Evolutionary conservation across 2,888 invertebrate species (phyloP).

Genomic region (Idaea aversata): DNA sequence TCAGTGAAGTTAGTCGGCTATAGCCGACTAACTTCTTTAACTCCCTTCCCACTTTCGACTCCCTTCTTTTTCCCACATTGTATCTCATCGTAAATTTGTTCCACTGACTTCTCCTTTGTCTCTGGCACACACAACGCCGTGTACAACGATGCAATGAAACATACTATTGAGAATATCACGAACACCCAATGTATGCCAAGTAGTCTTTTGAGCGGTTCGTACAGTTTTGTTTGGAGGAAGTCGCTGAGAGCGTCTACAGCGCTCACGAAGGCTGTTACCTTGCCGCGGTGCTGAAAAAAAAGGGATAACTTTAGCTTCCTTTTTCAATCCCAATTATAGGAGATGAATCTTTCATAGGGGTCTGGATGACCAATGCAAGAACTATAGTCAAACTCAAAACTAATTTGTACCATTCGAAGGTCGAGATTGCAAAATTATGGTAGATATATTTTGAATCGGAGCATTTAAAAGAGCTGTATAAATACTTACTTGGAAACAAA

Average conservation of each 20-base stretch:
- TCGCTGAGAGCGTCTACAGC: conserved; percentile 68
- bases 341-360: too few relatives aligned
- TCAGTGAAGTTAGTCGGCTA: conserved; percentile 26
- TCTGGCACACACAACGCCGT: conserved; percentile 72
- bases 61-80: conserved; percentile 62
- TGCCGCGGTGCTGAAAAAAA: conserved; percentile 65
- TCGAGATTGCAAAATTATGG: neutral
- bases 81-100: conserved; percentile 66
- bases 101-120: conserved; percentile 65
- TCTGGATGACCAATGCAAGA: too few relatives aligned
- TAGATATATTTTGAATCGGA: neutral
- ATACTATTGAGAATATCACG: conserved; percentile 67
- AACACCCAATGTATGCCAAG: conserved; percentile 75
- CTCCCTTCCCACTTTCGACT: conserved; percentile 51
- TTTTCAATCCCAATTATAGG: neutral
- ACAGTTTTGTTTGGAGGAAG: conserved; percentile 71
- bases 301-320: neutral
- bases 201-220: conserved; percentile 67
- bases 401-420: neutral
- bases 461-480: neutral
- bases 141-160: conserved; percentile 68
- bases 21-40: conserved; percentile 27
- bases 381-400: neutral
- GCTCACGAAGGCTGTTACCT: conserved; percentile 71
- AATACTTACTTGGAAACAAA: conserved; percentile 62